Evolutionary conservation across 2,113 vertebrate species (phyloP), one percentile per base, ranked within the genome.

Genomic region (Balaenoptera acutorostrata): DNA sequence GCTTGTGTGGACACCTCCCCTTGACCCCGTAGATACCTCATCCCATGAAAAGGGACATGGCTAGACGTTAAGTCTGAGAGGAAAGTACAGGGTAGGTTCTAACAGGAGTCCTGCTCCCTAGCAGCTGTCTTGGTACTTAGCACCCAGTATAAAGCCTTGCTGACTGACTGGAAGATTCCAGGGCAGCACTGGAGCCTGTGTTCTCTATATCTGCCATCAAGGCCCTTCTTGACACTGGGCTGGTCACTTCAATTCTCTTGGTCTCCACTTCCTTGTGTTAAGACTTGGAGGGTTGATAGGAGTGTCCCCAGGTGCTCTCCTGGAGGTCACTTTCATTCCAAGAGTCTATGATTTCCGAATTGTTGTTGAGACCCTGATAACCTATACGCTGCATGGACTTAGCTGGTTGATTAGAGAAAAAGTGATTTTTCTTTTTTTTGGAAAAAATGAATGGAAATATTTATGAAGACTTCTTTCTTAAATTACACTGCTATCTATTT

Each of bases 391-490:
- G 2, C 33, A 5, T 46, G 14, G 31, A 25, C 87, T 91, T 85
- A 93, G 61, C 25, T 85, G 71, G 33, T 12, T 88, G 36, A 44
- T 82, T 88, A 49, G n/a, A 61, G 10, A 71, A 82, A 83, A 86
- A 55, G 10, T 72, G 2, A 10, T 68, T 89, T 52, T 88, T 78
- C 3, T 61, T 46, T 71, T 72, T 29, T 52, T 36, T 41, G 27
- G 44, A 49, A 59, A n/a, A 72, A 72, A 72, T 63, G 29, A 82
- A 44, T 59, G 95, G 44, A 84, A 95, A 75, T 94, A 74, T 85
- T 93, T 72, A 83, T 86, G 5, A 78, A 90, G 93, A 33, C 44
- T 74, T 75, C 29, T 97, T 83, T 98, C 88, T 59, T 96, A 90
- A 78, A 82, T 69, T 84, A 31, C 33, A 72, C 90, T 69, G 69